A percentile compares a stretch with the other conserved stretches of the same genome.
phyloP scores from a whole-genome alignment of 2,113 vertebrate genomes.

The Nettapus auritus region DNA sequence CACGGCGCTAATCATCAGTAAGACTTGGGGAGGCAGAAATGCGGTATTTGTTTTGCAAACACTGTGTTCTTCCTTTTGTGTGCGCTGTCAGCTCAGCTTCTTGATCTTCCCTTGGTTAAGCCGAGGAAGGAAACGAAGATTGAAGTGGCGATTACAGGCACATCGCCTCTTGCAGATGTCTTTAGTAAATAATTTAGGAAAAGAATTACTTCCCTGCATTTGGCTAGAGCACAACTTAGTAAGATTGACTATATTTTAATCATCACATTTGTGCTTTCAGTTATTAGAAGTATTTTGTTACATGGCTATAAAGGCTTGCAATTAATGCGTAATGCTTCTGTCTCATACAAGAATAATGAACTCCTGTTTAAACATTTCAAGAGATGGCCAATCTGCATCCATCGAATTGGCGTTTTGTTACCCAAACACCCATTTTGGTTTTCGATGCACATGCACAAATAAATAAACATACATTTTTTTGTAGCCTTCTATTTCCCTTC shows the following conservation, averaged over 20 bases:
- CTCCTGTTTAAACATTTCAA: neutral
- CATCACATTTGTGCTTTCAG: neutral
- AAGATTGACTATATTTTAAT: constrained; percentile 47
- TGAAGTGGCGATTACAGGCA: neutral
- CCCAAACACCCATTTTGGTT: neutral
- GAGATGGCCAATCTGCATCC: neutral
- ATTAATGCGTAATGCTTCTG: constrained; percentile 23
- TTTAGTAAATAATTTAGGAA: constrained; percentile 36
- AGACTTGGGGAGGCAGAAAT: neutral
- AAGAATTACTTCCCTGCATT: constrained; percentile 5
- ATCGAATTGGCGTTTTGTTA: neutral
- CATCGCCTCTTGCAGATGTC: neutral
- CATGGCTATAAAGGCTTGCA: neutral
- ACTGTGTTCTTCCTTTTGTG: neutral
- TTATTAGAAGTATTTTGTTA: constrained; percentile 37
- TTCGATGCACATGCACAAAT: accelerated
- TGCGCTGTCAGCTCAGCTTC: neutral
- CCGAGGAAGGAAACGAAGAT: neutral
- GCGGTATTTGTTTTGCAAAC: neutral
- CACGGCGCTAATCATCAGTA: neutral
- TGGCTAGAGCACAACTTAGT: neutral
- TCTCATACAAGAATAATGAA: neutral
- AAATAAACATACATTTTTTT: neutral
- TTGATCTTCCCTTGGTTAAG: neutral
- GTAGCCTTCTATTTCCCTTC: neutral